phyloP scores from a whole-genome alignment of 2,888 invertebrate genomes.

The Adelphocoris suturalis region DNA sequence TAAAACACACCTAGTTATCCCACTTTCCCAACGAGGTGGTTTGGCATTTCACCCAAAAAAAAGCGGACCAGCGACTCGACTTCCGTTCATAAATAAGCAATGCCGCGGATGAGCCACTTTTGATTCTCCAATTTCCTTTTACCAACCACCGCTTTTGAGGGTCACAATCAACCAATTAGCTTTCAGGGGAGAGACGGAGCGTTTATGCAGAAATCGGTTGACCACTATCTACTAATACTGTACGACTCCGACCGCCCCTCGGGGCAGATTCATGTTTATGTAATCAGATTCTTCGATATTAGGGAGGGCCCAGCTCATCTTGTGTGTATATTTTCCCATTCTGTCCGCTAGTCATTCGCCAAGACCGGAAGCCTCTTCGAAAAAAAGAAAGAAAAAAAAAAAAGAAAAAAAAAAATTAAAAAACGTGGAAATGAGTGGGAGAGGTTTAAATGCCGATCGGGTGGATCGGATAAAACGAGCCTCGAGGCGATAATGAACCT shows the following conservation, averaged over 20 bases:
- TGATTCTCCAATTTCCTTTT: conserved; percentile 4
- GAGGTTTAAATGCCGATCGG: not conserved
- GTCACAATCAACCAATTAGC: conserved; percentile 28
- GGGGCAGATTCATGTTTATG: conserved; percentile 20
- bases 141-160: not conserved
- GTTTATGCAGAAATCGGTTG: conserved; percentile 39
- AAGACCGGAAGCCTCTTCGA: conserved; percentile 11
- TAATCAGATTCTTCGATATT: conserved; percentile 30
- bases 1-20: not conserved
- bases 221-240: conserved; percentile 39
- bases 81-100: conserved; percentile 27
- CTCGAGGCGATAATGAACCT: not conserved
- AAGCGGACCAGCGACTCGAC: not conserved
- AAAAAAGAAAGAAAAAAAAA: not conserved
- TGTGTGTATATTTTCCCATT: not conserved
- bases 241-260: not conserved
- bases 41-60: not conserved
- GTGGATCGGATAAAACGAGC: not conserved
- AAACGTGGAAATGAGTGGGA: not conserved
- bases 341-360: not conserved
- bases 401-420: not conserved
- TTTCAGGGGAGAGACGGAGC: not conserved
- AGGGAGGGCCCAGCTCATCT: not conserved
- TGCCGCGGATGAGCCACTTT: conserved; percentile 13
- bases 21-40: not conserved